Percentiles rank a stretch among this genome's conserved stretches.
phyloP scores from a whole-genome alignment of 2,113 vertebrate genomes.

The Gadus chalcogrammus region DNA sequence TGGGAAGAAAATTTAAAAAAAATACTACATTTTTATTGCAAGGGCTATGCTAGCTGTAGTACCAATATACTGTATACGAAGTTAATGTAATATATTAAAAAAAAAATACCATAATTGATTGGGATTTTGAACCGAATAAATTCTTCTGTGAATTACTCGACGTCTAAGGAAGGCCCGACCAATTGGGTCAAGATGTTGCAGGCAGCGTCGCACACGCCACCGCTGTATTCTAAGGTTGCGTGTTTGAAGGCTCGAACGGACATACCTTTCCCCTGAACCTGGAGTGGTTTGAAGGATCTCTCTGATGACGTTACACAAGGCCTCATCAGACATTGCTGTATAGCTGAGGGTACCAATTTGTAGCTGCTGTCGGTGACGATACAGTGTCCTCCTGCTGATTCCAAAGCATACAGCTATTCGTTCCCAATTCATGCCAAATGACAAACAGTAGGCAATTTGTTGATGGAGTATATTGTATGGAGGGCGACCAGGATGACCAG shows the following conservation, averaged over 20 bases:
- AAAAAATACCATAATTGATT: background rate
- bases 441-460: background rate
- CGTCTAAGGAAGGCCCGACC: background rate
- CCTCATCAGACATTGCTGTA: background rate
- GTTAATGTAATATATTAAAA: background rate
- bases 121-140: background rate
- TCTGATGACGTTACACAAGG: background rate
- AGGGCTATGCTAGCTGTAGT: background rate
- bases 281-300: background rate
- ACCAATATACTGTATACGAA: background rate
- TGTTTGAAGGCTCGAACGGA: background rate
- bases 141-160: background rate
- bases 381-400: background rate
- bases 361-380: background rate
- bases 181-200: conserved; percentile 1
- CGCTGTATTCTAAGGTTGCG: background rate
- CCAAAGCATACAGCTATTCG: background rate
- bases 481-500: conserved; percentile 7
- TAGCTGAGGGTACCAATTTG: background rate
- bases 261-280: background rate
- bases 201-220: background rate
- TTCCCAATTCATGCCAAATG: background rate
- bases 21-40: background rate
- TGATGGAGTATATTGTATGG: background rate
- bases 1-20: background rate